Conservation (phyloP, 2,888 invertebrate species). For the Aphidoletes aphidimyza region DNA sequence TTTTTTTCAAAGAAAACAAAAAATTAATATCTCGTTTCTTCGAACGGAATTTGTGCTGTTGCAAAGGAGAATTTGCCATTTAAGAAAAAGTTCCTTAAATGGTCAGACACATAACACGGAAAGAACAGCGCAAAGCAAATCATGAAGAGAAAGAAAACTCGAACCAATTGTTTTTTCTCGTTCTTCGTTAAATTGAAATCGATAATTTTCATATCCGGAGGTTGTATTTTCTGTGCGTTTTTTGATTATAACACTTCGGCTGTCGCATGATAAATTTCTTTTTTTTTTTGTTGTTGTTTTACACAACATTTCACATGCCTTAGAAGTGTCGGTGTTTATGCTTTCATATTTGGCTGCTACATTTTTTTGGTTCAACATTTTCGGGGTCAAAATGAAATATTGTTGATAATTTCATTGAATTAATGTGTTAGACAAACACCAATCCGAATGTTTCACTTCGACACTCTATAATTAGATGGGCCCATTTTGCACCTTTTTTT, state of each 20-base stretch:
- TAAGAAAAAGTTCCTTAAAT: constrained; percentile 15
- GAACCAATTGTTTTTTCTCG: background rate
- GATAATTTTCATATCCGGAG: constrained; percentile 53
- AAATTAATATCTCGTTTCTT: background rate
- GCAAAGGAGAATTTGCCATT: background rate
- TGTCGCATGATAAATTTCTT: constrained; percentile 52
- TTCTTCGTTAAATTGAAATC: constrained; percentile 21
- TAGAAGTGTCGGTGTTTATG: background rate
- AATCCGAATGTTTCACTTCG: background rate
- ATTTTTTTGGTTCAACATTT: background rate
- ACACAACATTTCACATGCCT: background rate
- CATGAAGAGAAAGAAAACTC: too few species aligned
- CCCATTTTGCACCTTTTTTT: constrained; percentile 12
- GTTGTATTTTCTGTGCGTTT: constrained; percentile 38
- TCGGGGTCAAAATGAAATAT: constrained; percentile 9
- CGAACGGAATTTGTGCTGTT: background rate
- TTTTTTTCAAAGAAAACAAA: background rate
- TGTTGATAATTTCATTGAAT: constrained; percentile 7
- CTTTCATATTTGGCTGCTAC: background rate
- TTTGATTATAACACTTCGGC: constrained; percentile 19
- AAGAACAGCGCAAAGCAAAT: background rate
- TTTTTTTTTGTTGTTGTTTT: too few species aligned
- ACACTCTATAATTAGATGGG: background rate
- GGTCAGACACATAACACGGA: background rate
- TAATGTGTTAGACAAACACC: constrained; percentile 34